Percentiles rank a stretch among this genome's conserved stretches.
phyloP scores from a whole-genome alignment of 2,888 invertebrate genomes.

The Cremastinae sp. region DNA sequence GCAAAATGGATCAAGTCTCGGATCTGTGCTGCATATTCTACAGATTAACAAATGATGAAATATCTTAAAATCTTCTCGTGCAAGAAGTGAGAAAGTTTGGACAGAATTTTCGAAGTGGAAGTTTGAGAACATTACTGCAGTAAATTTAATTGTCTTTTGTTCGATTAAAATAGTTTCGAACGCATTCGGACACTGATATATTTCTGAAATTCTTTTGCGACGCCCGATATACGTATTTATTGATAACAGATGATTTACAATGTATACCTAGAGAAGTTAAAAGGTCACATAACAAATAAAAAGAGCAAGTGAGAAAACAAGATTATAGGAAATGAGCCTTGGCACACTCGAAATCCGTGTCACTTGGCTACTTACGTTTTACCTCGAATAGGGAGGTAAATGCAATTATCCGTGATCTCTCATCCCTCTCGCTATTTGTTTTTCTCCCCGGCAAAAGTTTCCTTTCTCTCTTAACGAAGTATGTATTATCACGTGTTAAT shows the following conservation, averaged over 20 bases:
- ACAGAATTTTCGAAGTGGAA: too few relatives aligned
- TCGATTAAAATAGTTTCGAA: too few relatives aligned
- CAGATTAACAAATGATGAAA: too few relatives aligned
- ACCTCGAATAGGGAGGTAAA: constrained; percentile 72
- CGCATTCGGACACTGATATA: too few relatives aligned
- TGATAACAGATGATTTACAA: constrained; percentile 38
- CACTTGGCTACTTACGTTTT: constrained; percentile 71
- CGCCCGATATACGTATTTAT: too few relatives aligned
- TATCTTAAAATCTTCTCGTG: too few relatives aligned
- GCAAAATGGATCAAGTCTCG: too few relatives aligned
- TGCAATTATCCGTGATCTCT: constrained; percentile 69
- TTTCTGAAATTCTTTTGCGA: too few relatives aligned
- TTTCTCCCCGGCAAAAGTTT: constrained; percentile 38
- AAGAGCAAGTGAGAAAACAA: constrained; percentile 59
- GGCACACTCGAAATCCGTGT: constrained; percentile 75
- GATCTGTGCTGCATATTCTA: too few relatives aligned
- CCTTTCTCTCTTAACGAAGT: constrained; percentile 8
- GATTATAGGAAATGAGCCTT: constrained; percentile 74
- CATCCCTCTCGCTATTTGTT: constrained; percentile 60
- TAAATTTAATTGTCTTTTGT: too few relatives aligned
- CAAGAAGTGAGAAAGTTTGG: too few relatives aligned
- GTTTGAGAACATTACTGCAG: too few relatives aligned
- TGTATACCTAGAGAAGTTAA: constrained; percentile 60
- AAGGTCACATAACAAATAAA: constrained; percentile 49
- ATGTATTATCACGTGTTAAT: constrained; percentile 41